Conservation (phyloP, 2,888 invertebrate genomes). For the Actias luna region DNA sequence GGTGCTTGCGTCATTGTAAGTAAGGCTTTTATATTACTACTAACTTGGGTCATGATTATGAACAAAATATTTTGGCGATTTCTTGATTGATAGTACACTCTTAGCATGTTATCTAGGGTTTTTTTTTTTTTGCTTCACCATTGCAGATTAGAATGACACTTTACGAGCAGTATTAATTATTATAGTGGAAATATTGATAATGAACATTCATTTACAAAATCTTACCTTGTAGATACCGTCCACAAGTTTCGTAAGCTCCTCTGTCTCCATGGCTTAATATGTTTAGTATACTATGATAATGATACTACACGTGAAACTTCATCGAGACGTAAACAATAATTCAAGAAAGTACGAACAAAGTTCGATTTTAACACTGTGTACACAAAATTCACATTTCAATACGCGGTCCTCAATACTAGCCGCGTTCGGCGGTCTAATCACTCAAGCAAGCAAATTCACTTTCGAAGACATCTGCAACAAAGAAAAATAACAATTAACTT, state of each 20-base stretch:
- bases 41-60: too few species aligned
- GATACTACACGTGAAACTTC: constrained; percentile 72
- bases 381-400: constrained; percentile 78
- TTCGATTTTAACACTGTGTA: constrained; percentile 64
- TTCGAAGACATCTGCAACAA: constrained; percentile 77
- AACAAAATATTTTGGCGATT: too few species aligned
- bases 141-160: too few species aligned
- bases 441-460: constrained; percentile 63
- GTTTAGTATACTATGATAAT: constrained; percentile 55
- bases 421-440: constrained; percentile 54
- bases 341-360: constrained; percentile 46
- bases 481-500: constrained; percentile 46
- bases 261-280: constrained; percentile 87
- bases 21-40: too few species aligned
- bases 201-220: constrained; percentile 17
- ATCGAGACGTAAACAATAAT: constrained; percentile 57
- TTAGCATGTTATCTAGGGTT: background rate
- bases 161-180: too few species aligned
- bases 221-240: constrained; percentile 95
- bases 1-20: too few species aligned
- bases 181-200: background rate
- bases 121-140: background rate
- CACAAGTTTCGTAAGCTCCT: constrained; percentile 94
- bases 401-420: constrained; percentile 46
- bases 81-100: background rate